Evolutionary conservation across 2,113 vertebrate species (phyloP), one percentile per base, ranked within the genome.

Genomic region (Chaetura pelagica): DNA sequence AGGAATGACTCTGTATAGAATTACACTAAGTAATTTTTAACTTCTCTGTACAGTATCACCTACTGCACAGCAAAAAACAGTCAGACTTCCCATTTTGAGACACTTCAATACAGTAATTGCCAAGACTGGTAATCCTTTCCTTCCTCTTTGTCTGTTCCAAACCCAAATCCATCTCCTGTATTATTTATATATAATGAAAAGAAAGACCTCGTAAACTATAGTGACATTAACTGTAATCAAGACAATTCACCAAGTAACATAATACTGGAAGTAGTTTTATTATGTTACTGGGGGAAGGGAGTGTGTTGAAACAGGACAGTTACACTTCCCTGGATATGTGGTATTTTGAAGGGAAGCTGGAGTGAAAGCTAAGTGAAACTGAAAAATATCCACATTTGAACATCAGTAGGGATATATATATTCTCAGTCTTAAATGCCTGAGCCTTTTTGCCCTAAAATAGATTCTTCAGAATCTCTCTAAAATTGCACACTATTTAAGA

Each of bases 131-230:
- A 83, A 89, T 62, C 58, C 76, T 38, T 80, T 74, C 20, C 75
- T 95, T 90, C 35, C 74, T 77, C 59, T 77, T 55, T 40, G 19
- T 20, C 18, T 5, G 6, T 62, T 27, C 12, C 48, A 80, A 92
- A 13, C 4, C 30, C n/a, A 88, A 54, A 77, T 49, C 62, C 76
- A 91, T 54, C 59, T 80, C 58, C 81, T 73, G 35, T 55, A 32
- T 75, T 72, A 66, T 69, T 95, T 75, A 89, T 26, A 90, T 23
- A 29, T 7, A 66, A 89, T 16, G 35, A 87, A 94, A 93, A 92
- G 24, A 46, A 78, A 62, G 38, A 86, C 63, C 6, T 84, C 51
- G 49, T 90, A 52, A 94, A 87, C 20, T 77, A 61, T 2, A 91
- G 48, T 21, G 38, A 84, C 44, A 69, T n/a, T 80, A 88, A 67